Evolutionary conservation across 2,113 vertebrate species (phyloP).

Genomic region (Gavialis gangeticus): DNA sequence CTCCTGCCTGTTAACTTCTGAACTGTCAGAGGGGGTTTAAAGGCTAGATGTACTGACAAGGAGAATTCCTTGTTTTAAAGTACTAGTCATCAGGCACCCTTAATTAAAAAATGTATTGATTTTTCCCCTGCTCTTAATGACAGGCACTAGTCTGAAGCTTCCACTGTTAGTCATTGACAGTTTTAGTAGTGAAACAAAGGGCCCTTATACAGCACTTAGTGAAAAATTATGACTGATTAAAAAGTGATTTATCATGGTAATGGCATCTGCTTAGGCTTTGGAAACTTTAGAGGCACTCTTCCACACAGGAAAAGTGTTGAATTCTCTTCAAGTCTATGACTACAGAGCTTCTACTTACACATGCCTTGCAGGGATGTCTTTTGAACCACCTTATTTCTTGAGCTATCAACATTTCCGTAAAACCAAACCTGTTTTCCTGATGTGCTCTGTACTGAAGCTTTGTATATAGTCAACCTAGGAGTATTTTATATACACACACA

Average conservation of each 20-base stretch:
- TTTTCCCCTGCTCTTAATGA: constrained; percentile 78
- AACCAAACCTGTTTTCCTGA: background rate
- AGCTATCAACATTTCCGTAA: background rate
- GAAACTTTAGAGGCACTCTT: constrained; percentile 44
- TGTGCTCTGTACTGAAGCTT: background rate
- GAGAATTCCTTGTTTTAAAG: constrained; percentile 75
- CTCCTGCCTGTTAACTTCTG: constrained; percentile 52
- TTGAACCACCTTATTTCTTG: background rate
- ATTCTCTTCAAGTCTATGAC: background rate
- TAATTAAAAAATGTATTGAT: constrained; percentile 88
- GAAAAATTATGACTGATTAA: constrained; percentile 87
- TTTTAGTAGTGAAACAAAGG: constrained; percentile 86
- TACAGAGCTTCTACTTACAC: background rate
- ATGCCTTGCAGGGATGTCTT: background rate
- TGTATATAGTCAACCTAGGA: background rate
- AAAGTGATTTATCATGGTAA: constrained; percentile 84
- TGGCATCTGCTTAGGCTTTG: constrained; percentile 64
- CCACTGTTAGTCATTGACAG: constrained; percentile 78
- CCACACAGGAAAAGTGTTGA: background rate
- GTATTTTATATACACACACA: background rate
- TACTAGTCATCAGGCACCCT: constrained; percentile 68
- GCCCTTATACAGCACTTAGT: constrained; percentile 83
- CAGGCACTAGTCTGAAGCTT: constrained; percentile 76
- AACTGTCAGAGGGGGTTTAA: constrained; percentile 62
- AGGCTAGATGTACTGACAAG: constrained; percentile 72